Base-by-base conservation (phyloP, 2,113 vertebrate species). In the Calyptommatus sinebrachiatus region DNA sequence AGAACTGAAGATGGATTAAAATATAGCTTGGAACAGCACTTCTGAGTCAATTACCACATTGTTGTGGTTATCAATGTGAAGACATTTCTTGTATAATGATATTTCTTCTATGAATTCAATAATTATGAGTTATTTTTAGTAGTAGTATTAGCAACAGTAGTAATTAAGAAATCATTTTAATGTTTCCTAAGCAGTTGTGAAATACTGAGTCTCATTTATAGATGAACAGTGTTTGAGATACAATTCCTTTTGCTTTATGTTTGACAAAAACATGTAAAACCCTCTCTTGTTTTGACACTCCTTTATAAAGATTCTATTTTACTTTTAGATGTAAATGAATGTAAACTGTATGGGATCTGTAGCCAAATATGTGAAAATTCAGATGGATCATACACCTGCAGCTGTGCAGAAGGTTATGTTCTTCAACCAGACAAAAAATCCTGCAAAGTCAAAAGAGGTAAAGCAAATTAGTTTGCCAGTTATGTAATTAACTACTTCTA, bases 361-460 rank as follows among this genome's bases (percentile, higher is more conserved):
- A 99, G 98, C 93, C 98, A 99, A 94, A 96, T 85, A 82, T 99
- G 98, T 90, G 82, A 79, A 26, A 99, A 99, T 91, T 98, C 95
- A 41, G 94, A 96, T 0, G 98, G 98, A 82, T 98, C 98, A 7
- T 99, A 97, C 85, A 82, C 88, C 35, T 99, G 98, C 92, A 96
- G 96, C 89, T 99, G 98, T 89, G 94, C 96, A 85, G 97, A 99
- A 21, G 98, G 98, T 82, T 99, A 97, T 61, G 85, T 97, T 65
- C 94, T 99, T 82, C 97, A 99, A 89, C 82, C 96, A 14, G 96
- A 99, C 89, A 96, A 95, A 93, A 97, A 89, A 87, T 97, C 97
- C 80, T 99, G 98, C 95, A 97, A 94, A 92, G 96, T 95, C 88
- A 97, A 97, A 97, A 96, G 91, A 89, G 97, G 98, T 99, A 94